phyloP scores from a whole-genome alignment of 2,888 invertebrate species.

The Calliopum simillimum region DNA sequence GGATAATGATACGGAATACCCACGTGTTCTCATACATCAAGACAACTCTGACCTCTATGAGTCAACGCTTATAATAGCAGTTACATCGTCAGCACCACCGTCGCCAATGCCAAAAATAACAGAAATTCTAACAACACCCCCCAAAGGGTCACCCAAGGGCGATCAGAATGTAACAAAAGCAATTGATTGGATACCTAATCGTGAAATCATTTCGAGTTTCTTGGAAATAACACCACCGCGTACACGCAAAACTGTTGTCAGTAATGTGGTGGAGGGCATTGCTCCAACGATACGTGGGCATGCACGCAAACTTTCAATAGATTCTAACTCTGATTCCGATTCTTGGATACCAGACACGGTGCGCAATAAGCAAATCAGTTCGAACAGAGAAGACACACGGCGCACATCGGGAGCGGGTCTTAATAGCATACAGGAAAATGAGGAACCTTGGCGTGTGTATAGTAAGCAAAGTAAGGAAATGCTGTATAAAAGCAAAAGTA shows the following conservation, averaged over 20 bases:
- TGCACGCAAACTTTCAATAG: slow-evolving; percentile 51
- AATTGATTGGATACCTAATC: slow-evolving; percentile 56
- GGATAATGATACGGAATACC: slow-evolving; percentile 52
- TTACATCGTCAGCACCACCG: slow-evolving; percentile 55
- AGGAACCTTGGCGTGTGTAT: slow-evolving; percentile 52
- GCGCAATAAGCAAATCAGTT: slow-evolving; percentile 42
- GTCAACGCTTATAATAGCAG: slow-evolving; percentile 61
- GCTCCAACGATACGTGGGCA: slow-evolving; percentile 42
- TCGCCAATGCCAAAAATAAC: slow-evolving; percentile 43
- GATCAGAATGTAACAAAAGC: slow-evolving; percentile 21
- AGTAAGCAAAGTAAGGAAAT: slow-evolving; percentile 43
- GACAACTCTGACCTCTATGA: slow-evolving; percentile 61
- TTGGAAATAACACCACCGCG: slow-evolving; percentile 49
- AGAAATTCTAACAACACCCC: slow-evolving; percentile 38
- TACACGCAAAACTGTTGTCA: slow-evolving; percentile 23
- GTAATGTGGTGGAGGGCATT: slow-evolving; percentile 35
- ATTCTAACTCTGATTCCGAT: slow-evolving; percentile 56
- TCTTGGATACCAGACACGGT: slow-evolving; percentile 54
- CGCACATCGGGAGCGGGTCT: slow-evolving; percentile 44
- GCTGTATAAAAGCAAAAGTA: slow-evolving; percentile 60
- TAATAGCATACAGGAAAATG: slow-evolving; percentile 48
- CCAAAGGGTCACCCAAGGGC: slow-evolving; percentile 29
- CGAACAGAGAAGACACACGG: slow-evolving; percentile 40
- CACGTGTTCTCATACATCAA: slow-evolving; percentile 62
- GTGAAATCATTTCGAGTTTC: slow-evolving; percentile 52